These are phyloP conservation scores for Mirounga angustirostris DNA, from an alignment of 2,113 vertebrate species.

Conservation along the genomic window DNA sequence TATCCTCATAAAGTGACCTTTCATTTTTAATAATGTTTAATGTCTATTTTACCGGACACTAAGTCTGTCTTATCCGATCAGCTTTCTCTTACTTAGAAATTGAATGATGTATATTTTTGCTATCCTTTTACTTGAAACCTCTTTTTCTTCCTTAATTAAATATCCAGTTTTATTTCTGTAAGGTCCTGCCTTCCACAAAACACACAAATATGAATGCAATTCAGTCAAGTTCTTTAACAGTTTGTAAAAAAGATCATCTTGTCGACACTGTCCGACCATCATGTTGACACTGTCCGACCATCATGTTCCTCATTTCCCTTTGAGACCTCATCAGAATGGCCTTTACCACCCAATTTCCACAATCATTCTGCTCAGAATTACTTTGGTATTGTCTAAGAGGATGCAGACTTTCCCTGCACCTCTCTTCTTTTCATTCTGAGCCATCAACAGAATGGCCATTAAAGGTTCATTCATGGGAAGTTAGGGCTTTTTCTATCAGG, in stretches of 20 bases:
- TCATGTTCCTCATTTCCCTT: background rate
- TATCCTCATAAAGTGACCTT: background rate
- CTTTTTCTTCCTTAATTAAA: background rate
- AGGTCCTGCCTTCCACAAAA: background rate
- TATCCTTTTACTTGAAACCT: background rate
- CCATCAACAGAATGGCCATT: background rate
- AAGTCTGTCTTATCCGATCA: background rate
- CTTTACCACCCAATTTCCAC: background rate
- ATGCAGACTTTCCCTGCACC: background rate
- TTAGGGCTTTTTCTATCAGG: background rate
- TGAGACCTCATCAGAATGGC: background rate
- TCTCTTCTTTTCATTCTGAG: background rate
- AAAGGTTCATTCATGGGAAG: background rate
- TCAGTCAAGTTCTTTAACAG: background rate
- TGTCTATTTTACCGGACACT: background rate
- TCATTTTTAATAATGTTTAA: background rate
- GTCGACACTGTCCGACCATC: background rate
- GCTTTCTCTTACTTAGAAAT: conserved; percentile 12
- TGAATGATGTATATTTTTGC: background rate
- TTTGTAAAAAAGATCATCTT: background rate
- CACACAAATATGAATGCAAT: background rate
- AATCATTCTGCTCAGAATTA: background rate
- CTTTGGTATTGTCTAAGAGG: background rate
- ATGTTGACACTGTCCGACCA: background rate
- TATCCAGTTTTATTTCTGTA: background rate